These are phyloP conservation scores for Alcedo quadribrachys DNA, from an alignment of 2,797 vertebrate genomes.

Conservation along the genomic window DNA sequence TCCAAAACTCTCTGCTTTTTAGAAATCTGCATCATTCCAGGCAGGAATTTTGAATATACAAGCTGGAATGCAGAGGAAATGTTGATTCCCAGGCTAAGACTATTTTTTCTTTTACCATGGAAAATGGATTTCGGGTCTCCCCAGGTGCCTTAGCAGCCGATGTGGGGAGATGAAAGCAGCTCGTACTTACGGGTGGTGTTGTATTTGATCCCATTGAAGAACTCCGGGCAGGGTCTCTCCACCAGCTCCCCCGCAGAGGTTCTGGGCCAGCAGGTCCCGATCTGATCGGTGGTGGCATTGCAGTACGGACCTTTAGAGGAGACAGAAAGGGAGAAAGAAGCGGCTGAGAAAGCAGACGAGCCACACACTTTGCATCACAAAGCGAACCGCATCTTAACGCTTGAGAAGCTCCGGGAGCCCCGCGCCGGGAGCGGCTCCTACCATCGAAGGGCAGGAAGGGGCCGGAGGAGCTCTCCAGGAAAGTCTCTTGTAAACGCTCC, in stretches of 20 bases:
- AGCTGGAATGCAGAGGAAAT: constrained; percentile 35
- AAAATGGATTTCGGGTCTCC: neutral
- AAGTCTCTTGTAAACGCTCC: constrained; percentile 84
- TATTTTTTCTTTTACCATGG: neutral
- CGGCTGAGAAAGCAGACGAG: neutral
- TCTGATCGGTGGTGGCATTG: constrained; percentile 93
- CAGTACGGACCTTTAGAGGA: constrained; percentile 85
- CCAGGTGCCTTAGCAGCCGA: neutral
- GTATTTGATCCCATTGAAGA: constrained; percentile 97
- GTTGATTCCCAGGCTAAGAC: neutral
- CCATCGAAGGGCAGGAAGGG: constrained; percentile 84
- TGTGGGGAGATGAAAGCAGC: neutral
- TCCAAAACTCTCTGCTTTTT: neutral
- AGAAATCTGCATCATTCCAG: constrained; percentile 2
- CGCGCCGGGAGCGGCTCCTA: constrained; percentile 72
- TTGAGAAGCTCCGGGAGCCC: neutral
- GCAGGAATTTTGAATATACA: constrained; percentile 1
- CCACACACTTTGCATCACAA: constrained; percentile 24
- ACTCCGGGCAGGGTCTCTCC: constrained; percentile 94
- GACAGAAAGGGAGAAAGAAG: neutral
- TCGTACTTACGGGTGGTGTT: constrained; percentile 93
- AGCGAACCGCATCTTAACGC: neutral
- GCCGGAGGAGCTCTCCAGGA: constrained; percentile 83
- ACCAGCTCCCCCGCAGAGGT: constrained; percentile 88
- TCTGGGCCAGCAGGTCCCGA: constrained; percentile 97